These are phyloP conservation scores for Iguana delicatissima DNA, from an alignment of 2,797 vertebrate species.

Conservation along the genomic window DNA sequence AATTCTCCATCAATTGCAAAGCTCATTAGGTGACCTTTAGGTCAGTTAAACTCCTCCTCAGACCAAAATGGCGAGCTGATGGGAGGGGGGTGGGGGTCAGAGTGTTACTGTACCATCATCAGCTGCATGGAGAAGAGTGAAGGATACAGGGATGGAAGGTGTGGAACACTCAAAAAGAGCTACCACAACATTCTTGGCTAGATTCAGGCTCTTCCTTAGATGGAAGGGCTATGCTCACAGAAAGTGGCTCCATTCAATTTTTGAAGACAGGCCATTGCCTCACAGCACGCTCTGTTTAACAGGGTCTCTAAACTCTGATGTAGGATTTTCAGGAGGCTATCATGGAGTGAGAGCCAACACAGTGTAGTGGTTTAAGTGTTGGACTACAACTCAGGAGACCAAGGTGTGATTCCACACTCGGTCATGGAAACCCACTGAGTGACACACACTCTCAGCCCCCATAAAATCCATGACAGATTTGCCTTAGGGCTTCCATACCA, in stretches of 20 bases:
- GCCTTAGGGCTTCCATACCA: no score
- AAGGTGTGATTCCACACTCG: no score
- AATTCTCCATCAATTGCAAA: not conserved
- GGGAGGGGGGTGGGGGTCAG: not conserved
- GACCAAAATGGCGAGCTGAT: not conserved
- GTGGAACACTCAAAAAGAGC: not conserved
- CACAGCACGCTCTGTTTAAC: not conserved
- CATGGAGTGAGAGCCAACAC: not conserved
- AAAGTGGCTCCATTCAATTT: not conserved
- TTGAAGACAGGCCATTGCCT: not conserved
- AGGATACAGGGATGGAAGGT: not conserved
- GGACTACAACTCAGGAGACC: no score
- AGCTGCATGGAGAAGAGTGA: not conserved
- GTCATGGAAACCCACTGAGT: no score
- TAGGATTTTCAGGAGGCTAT: not conserved
- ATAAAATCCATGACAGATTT: no score
- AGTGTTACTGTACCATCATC: not conserved
- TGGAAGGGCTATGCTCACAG: not conserved
- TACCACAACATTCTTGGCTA: not conserved
- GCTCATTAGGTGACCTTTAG: not conserved
- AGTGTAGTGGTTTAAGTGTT: no score
- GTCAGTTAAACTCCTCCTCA: not conserved
- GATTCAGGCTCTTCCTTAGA: not conserved
- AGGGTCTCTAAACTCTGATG: not conserved
- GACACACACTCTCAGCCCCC: no score